Percentiles rank a stretch among this genome's conserved stretches.
phyloP scores from a whole-genome alignment of 2,113 vertebrate genomes.

The Saguinus imperator region DNA sequence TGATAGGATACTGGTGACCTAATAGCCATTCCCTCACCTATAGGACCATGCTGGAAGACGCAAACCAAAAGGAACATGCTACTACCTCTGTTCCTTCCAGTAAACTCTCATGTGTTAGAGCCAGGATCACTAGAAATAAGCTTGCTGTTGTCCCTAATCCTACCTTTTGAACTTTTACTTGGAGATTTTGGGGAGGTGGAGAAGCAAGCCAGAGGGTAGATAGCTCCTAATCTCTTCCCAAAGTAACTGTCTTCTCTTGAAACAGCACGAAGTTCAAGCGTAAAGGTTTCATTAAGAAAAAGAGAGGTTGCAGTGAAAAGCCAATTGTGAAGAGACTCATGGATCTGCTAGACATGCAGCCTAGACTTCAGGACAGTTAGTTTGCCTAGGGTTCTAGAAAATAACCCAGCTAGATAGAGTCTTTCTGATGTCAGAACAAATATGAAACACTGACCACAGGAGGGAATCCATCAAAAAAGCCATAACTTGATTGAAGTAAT shows the following conservation, averaged over 20 bases:
- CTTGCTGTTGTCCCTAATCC: no score
- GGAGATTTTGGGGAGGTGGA: no score
- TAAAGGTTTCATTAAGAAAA: background rate
- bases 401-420: background rate
- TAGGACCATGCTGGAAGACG: background rate
- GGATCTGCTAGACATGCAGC: background rate
- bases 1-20: background rate
- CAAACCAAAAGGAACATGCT: background rate
- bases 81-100: no score
- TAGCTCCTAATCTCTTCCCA: background rate
- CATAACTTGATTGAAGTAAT: background rate
- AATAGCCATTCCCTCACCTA: fast-evolving
- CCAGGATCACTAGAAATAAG: background rate
- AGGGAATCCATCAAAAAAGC: background rate
- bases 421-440: background rate
- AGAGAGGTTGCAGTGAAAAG: background rate
- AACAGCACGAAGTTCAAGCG: background rate
- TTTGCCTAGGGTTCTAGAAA: background rate
- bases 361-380: background rate
- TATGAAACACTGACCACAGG: no score
- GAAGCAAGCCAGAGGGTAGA: background rate
- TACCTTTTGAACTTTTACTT: background rate
- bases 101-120: background rate
- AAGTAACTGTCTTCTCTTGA: background rate
- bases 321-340: no score